Percentiles rank a stretch among this genome's conserved stretches.
These are phyloP conservation scores for Cottus gobio DNA, from an alignment of 2,113 vertebrate genomes.

Conservation along the genomic window DNA sequence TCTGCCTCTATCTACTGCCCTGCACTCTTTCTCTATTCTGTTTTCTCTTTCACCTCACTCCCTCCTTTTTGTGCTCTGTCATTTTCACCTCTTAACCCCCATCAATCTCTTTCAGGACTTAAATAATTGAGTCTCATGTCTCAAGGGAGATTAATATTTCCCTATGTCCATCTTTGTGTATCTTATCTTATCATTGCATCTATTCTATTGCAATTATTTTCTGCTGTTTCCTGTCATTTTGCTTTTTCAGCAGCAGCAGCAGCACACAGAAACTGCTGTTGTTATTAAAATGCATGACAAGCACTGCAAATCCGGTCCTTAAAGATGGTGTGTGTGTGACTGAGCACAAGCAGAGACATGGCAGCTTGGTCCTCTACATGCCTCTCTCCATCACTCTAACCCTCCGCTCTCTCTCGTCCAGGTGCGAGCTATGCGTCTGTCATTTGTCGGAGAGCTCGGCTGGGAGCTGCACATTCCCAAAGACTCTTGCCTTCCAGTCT, in stretches of 20 bases:
- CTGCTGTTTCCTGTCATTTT: background rate
- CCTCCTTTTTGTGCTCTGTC: background rate
- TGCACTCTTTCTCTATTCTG: background rate
- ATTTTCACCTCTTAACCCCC: background rate
- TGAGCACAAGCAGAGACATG: conserved; percentile 2
- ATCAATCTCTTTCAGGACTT: background rate
- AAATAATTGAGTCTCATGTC: background rate
- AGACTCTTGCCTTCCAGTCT: conserved; percentile 88
- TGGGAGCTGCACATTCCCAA: conserved; percentile 95
- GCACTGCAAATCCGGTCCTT: background rate
- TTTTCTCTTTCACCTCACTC: background rate
- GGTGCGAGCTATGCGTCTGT: conserved; percentile 93
- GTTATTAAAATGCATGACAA: background rate
- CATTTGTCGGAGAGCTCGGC: conserved; percentile 95
- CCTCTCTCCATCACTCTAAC: conserved; percentile 25
- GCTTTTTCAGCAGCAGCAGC: background rate
- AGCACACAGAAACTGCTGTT: background rate
- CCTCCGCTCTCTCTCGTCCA: conserved; percentile 19
- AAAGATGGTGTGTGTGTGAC: background rate
- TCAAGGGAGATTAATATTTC: background rate
- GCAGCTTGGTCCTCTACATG: conserved; percentile 23
- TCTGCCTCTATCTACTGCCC: background rate
- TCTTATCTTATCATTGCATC: background rate
- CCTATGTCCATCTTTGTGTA: background rate
- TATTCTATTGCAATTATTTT: background rate